phyloP scores from a whole-genome alignment of 1,140 invertebrate species.

The Anadara kagoshimensis region DNA sequence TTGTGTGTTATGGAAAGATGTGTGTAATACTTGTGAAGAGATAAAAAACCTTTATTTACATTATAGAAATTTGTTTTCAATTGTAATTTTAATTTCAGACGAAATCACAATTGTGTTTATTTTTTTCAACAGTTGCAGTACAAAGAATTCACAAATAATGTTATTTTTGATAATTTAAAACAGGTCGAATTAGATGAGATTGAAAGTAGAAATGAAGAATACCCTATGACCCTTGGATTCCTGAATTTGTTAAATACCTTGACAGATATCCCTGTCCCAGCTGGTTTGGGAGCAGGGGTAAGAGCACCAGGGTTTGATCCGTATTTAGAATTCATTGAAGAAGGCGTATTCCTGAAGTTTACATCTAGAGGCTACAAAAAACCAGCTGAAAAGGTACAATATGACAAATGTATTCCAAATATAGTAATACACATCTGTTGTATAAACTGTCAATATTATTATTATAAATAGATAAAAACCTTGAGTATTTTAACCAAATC shows the following conservation, averaged over 20 bases:
- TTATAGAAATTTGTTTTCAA: no score
- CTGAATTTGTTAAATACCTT: slow-evolving; percentile 85
- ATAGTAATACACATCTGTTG: background rate
- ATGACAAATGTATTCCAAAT: background rate
- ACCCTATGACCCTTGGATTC: slow-evolving; percentile 79
- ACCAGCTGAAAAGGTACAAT: slow-evolving; percentile 80
- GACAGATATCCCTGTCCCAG: slow-evolving; percentile 83
- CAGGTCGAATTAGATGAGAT: slow-evolving; percentile 82
- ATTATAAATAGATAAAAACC: no score
- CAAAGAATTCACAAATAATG: no score
- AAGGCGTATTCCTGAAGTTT: slow-evolving; percentile 86
- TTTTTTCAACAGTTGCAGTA: no score
- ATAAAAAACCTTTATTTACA: no score
- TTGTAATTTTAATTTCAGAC: no score
- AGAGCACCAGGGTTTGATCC: slow-evolving; percentile 92
- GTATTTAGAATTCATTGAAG: slow-evolving; percentile 88
- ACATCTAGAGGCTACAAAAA: slow-evolving; percentile 86
- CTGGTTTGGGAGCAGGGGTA: slow-evolving; percentile 85
- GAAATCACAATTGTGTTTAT: no score
- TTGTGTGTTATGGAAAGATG: no score
- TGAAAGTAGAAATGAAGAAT: slow-evolving; percentile 87
- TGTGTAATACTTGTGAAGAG: no score
- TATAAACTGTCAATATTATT: background rate
- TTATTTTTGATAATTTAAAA: no score
- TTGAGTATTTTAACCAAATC: no score